Evolutionary conservation across 2,888 invertebrate species (phyloP).

Genomic region (Andrena minutula): DNA sequence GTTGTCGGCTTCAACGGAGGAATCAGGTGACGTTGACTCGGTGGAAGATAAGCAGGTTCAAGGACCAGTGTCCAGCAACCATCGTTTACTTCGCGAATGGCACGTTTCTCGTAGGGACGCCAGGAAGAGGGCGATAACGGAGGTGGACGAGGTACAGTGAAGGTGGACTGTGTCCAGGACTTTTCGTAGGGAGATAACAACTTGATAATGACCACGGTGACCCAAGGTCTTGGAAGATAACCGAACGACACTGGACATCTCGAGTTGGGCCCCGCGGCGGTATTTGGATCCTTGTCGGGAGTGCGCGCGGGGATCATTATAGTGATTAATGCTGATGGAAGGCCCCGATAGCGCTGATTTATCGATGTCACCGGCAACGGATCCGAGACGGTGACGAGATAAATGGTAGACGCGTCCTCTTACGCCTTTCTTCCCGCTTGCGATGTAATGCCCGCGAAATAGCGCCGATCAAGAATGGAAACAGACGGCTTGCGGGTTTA

Average conservation of each 20-base stretch:
- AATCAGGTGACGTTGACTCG: constrained; percentile 61
- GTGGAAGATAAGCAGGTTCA: constrained; percentile 64
- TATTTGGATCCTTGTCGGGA: constrained; percentile 81
- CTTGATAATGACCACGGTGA: constrained; percentile 79
- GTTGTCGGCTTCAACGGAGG: constrained; percentile 42
- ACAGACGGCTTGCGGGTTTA: constrained; percentile 17
- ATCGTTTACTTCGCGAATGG: constrained; percentile 50
- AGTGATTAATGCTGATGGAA: constrained; percentile 84
- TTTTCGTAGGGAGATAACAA: constrained; percentile 79
- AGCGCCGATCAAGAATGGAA: constrained; percentile 53
- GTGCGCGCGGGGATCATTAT: constrained; percentile 82
- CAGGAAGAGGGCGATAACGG: constrained; percentile 32
- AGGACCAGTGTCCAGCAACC: constrained; percentile 56
- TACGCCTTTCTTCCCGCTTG: constrained; percentile 63
- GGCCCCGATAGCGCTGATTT: constrained; percentile 83
- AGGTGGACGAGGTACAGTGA: constrained; percentile 9
- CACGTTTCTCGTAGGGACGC: constrained; percentile 37
- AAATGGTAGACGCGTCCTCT: constrained; percentile 74
- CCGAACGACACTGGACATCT: constrained; percentile 73
- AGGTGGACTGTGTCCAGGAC: constrained; percentile 68
- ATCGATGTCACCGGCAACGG: constrained; percentile 82
- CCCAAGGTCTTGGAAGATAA: constrained; percentile 74
- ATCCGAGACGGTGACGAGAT: constrained; percentile 80
- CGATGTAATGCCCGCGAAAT: constrained; percentile 64
- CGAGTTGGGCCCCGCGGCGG: constrained; percentile 68